Base-by-base conservation (phyloP, 2,888 invertebrate genomes). In the Pristionchus entomophagus region DNA sequence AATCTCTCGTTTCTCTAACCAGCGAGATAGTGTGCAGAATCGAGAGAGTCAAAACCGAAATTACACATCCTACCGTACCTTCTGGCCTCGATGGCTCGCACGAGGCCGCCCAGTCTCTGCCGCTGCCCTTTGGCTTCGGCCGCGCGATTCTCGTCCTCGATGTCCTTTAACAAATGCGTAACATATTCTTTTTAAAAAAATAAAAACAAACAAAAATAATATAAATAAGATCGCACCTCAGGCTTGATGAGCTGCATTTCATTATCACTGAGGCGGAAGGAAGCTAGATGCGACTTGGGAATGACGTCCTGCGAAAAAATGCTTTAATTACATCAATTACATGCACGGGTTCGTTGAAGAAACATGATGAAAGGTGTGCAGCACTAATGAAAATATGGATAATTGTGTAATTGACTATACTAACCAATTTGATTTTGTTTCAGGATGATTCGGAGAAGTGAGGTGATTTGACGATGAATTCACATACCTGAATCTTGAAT, bases 221-320 rank as follows among this genome's bases (percentile, higher is more conserved):
- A 14, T 56, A 5, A 56, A 56, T 22, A 56, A 56, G n/a, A 56
- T 56, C 56, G 19, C 56, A 56, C 56, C 77, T 90, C 88, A 14
- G 91, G 89, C 62, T 89, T 89, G 82, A 93, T 92, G 73, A 93
- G 87, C 86, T 93, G 92, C 93, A 93, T 93, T 69, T 93, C 93
- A 69, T 90, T 89, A 38, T 92, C 89, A 26, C 91, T 86, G 17
- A 93, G 88, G 45, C 88, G 89, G 89, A 93, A 93, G 51, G 91
- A 90, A 49, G 92, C 89, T 26, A 93, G 86, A 87, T 92, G 92
- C 22, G 91, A 90, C 84, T 91, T 93, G 10, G 92, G 92, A 84
- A 93, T 91, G 59, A 92, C 90, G 86, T 93, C 92, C 88, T 91
- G 84, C 29, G 89, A 87, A 32, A 51, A 26, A 49, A 45, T 45